These are phyloP conservation scores for Aplysina aerophoba DNA, from an alignment of 37 sponge, comb jelly and placozoan genomes.

Conservation along the genomic window DNA sequence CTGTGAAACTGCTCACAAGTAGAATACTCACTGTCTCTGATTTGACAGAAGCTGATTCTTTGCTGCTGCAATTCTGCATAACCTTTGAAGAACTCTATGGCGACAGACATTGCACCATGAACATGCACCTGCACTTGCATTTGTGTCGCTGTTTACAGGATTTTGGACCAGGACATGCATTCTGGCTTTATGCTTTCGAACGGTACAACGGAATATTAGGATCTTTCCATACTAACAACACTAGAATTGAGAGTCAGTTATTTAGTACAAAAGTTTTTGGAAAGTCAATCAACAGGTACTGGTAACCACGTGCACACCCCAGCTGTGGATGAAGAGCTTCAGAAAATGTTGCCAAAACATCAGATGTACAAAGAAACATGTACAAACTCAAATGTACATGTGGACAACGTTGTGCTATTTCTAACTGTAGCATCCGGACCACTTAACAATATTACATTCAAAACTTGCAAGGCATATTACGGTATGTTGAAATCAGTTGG, in stretches of 20 bases:
- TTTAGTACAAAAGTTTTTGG: constrained; percentile 51
- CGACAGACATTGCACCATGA: constrained; percentile 22
- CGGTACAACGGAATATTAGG: constrained; percentile 63
- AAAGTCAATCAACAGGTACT: no score
- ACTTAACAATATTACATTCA: not conserved
- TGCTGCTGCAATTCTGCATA: constrained; percentile 31
- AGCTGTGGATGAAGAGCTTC: no score
- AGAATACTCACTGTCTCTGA: constrained; percentile 30
- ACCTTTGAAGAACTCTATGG: constrained; percentile 50
- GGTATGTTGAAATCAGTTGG: constrained; percentile 6
- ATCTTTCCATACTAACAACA: constrained; percentile 39
- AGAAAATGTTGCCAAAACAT: no score
- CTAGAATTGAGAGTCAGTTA: constrained; percentile 41
- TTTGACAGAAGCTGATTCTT: constrained; percentile 37
- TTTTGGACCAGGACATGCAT: constrained; percentile 60
- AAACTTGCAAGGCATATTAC: not conserved
- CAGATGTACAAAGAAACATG: no score
- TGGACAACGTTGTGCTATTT: constrained; percentile 7
- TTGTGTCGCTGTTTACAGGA: constrained; percentile 38
- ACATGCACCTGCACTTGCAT: constrained; percentile 59
- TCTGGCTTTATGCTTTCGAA: constrained; percentile 61
- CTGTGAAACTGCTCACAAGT: not conserved
- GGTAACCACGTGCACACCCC: no score
- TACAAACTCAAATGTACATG: no score
- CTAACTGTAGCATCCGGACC: constrained; percentile 6